These are phyloP conservation scores for Orientallactaga bullata DNA, from an alignment of 2,113 vertebrate genomes.

Conservation along the genomic window DNA sequence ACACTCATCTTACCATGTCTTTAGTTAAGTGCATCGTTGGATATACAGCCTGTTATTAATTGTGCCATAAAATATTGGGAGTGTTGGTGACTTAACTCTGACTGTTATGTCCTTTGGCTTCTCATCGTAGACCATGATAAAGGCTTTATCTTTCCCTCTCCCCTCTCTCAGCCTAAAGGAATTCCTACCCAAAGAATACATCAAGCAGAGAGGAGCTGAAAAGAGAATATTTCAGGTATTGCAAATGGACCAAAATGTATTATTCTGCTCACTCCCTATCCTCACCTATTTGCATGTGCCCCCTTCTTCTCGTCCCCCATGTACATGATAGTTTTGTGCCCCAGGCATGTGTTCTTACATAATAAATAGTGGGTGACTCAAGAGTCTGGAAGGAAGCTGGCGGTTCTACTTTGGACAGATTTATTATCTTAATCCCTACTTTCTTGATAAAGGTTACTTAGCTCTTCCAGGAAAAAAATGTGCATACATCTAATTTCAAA, in stretches of 20 bases:
- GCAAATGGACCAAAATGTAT: slow-evolving; percentile 35
- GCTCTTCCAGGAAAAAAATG: slow-evolving; percentile 60
- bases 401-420: slow-evolving; percentile 65
- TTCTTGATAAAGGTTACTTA: slow-evolving; percentile 71
- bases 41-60: background rate
- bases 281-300: slow-evolving; percentile 49
- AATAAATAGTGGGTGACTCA: slow-evolving; percentile 52
- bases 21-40: background rate
- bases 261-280: background rate
- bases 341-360: background rate
- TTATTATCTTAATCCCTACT: slow-evolving; percentile 75
- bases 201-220: slow-evolving; percentile 91
- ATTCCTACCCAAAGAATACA: slow-evolving; percentile 92
- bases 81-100: background rate
- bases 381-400: slow-evolving; percentile 58
- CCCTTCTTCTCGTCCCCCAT: no score
- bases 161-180: slow-evolving; percentile 88
- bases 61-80: background rate
- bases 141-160: slow-evolving; percentile 12
- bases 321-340: background rate
- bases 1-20: background rate
- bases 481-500: slow-evolving; percentile 58
- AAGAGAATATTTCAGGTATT: slow-evolving; percentile 92
- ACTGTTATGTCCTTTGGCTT: slow-evolving; percentile 41
- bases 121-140: slow-evolving; percentile 39